These are phyloP conservation scores for Stichopus chloronotus DNA, from an alignment of 35 echinoderm and acorn worm genomes.

Conservation along the genomic window DNA sequence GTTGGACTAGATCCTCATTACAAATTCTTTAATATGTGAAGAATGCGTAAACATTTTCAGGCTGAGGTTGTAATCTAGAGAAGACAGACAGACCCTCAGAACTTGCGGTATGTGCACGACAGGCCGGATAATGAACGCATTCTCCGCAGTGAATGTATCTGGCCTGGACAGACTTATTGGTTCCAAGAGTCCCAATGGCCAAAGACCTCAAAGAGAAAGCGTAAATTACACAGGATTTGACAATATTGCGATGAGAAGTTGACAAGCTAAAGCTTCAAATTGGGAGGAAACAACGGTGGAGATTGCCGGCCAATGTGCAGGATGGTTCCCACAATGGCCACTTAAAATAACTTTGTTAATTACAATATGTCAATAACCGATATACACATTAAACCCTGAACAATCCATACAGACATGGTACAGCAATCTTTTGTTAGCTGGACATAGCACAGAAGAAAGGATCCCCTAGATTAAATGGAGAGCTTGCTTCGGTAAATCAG, in stretches of 20 bases:
- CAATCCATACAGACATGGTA: conserved; percentile 22
- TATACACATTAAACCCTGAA: not conserved
- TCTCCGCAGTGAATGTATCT: not conserved
- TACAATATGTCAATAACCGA: conserved; percentile 42
- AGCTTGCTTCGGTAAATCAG: conserved; percentile 16
- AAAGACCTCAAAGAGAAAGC: not conserved
- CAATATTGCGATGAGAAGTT: conserved; percentile 22
- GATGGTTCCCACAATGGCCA: conserved; percentile 18
- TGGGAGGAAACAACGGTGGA: conserved; percentile 12
- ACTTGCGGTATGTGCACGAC: not conserved
- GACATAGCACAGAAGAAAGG: conserved; percentile 32
- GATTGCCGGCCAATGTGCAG: not conserved
- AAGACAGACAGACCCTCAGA: not conserved
- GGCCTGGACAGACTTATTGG: not conserved
- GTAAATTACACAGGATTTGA: conserved; percentile 11
- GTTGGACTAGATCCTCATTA: not conserved
- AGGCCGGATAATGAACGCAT: not conserved
- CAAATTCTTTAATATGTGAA: conserved; percentile 33
- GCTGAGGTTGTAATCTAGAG: not conserved
- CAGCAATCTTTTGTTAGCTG: not conserved
- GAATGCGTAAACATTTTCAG: conserved; percentile 33
- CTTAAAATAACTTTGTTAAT: conserved; percentile 9
- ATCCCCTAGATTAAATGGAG: not conserved
- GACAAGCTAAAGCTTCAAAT: conserved; percentile 49
- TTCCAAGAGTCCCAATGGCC: not conserved